Evolutionary conservation across 1,140 invertebrate species (phyloP).

Genomic region (Diorhabda elongata): DNA sequence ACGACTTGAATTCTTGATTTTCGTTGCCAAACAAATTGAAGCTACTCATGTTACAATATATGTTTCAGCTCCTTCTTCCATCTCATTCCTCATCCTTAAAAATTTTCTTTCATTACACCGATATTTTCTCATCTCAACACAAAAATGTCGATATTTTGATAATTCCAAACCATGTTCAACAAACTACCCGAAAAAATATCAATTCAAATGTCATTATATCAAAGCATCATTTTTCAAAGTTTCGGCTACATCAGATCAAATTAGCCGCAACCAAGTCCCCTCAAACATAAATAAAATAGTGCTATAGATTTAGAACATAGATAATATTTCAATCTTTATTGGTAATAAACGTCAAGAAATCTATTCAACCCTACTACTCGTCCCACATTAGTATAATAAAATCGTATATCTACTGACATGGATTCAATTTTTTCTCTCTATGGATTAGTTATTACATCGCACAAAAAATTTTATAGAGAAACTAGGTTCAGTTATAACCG

Average conservation of each 20-base stretch:
- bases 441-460: not conserved
- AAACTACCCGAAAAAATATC: not conserved
- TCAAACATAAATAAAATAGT: slow-evolving; percentile 24
- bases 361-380: slow-evolving; percentile 24
- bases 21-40: too few species aligned
- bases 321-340: slow-evolving; percentile 31
- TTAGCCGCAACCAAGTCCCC: slow-evolving; percentile 14
- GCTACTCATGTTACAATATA: too few species aligned
- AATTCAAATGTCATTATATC: not conserved
- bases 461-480: not conserved
- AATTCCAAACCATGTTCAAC: not conserved
- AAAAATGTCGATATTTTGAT: too few species aligned
- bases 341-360: slow-evolving; percentile 32
- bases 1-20: too few species aligned
- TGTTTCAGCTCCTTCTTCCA: too few species aligned
- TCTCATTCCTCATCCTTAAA: too few species aligned
- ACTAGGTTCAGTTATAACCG: not conserved
- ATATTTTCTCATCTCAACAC: too few species aligned
- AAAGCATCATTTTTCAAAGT: slow-evolving; percentile 16
- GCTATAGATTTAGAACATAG: slow-evolving; percentile 14
- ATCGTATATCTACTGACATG: slow-evolving; percentile 27
- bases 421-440: slow-evolving; percentile 10
- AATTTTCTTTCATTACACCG: too few species aligned
- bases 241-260: slow-evolving; percentile 17
- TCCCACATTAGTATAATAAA: slow-evolving; percentile 33